Base-by-base conservation (phyloP, 1,140 invertebrate genomes). In the Pantala flavescens region DNA sequence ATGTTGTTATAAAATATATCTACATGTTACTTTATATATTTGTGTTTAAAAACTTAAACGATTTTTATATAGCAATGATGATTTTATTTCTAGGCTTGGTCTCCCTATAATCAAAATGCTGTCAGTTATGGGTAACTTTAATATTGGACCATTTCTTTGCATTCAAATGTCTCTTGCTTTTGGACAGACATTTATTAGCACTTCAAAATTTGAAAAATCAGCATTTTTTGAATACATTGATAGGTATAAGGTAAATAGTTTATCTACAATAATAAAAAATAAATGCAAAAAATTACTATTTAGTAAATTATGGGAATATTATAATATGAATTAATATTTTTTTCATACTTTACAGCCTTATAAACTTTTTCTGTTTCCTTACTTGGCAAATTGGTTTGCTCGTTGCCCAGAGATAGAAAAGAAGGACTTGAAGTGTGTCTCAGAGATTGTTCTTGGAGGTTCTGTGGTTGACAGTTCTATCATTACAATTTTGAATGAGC, bases 301-400 rank as follows among this genome's bases (percentile, higher is more conserved):
- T n/a, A n/a, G n/a, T n/a, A n/a, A n/a, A n/a, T n/a, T n/a, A n/a
- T n/a, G n/a, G n/a, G n/a, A n/a, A n/a, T n/a, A n/a, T n/a, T n/a
- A n/a, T n/a, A n/a, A n/a, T n/a, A n/a, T n/a, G n/a, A n/a, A n/a
- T n/a, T n/a, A n/a, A n/a, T n/a, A n/a, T 63, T 19, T 63, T 16
- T 63, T 19, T 1, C 12, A 5, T 63, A 11, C n/a, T 3, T 72
- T 72, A 14, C 71, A 72, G 71, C 71, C 71, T 5, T 14, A 9
- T 24, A 24, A 23, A 19, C 16, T 72, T n/a, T 42, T 72, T 19
- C 23, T 72, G 19, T 72, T 24, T 72, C 71, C 71, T 19, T 72
- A 24, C 23, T 14, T 72, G 12, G 71, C 71, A 2, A 72, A 24
- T 42, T 72, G 71, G 71, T 72, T 72, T 72, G 71, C 71, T 16